Conservation (phyloP, 1,140 invertebrate species). For the Bombus haemorrhoidalis region DNA sequence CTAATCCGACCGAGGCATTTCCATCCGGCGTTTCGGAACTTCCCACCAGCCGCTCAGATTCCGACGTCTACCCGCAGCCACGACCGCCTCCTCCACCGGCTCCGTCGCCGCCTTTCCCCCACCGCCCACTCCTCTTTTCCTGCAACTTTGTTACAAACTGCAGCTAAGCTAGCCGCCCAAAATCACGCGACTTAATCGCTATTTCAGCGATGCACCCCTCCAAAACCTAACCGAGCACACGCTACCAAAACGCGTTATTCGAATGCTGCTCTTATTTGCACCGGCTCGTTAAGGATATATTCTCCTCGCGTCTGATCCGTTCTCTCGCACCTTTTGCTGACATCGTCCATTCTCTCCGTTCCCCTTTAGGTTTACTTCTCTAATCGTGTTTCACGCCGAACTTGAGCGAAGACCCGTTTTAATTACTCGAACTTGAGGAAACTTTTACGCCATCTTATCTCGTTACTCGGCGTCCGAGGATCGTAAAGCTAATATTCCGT, state of each 20-base stretch:
- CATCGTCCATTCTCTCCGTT: not conserved
- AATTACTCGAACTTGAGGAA: conserved; percentile 27
- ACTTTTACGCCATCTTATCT: conserved; percentile 42
- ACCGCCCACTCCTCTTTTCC: conserved; percentile 1
- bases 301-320: too few species aligned
- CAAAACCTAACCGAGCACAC: not conserved
- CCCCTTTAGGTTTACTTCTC: not conserved
- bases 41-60: conserved; percentile 51
- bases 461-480: not conserved
- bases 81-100: not conserved
- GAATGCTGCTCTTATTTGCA: too few species aligned
- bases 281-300: too few species aligned
- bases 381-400: conserved; percentile 17
- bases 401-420: conserved; percentile 15
- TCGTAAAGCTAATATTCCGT: conserved; percentile 8
- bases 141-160: conserved; percentile 66
- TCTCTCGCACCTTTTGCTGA: not conserved
- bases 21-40: conserved; percentile 66
- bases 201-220: conserved; percentile 63
- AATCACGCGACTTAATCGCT: conserved; percentile 62
- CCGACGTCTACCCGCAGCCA: conserved; percentile 45
- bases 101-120: not conserved
- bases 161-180: conserved; percentile 33
- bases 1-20: conserved; percentile 70
- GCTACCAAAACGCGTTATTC: not conserved